Evolutionary conservation across 2,113 vertebrate species (phyloP).

Genomic region (Phaethornis superciliosus): DNA sequence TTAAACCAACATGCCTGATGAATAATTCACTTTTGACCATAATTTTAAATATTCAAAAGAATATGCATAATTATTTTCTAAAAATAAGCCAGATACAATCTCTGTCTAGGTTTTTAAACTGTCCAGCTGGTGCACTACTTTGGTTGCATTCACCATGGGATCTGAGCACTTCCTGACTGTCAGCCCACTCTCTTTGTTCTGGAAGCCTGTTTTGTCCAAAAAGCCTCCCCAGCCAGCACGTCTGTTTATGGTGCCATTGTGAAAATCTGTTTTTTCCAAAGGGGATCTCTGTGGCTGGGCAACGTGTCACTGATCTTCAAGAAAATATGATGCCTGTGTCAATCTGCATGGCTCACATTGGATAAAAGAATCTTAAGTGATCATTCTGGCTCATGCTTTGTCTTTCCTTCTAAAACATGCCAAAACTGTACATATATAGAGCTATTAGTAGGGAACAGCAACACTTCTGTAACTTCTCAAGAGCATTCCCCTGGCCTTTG

Average conservation of each 20-base stretch:
- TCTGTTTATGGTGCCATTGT: not conserved
- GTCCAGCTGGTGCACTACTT: not conserved
- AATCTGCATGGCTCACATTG: not conserved
- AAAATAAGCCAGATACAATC: not conserved
- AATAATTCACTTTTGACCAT: slow-evolving; percentile 27
- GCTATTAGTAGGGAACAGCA: not conserved
- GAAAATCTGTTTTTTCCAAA: not conserved
- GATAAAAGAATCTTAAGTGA: not conserved
- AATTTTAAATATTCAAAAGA: slow-evolving; percentile 32
- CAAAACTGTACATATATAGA: not conserved
- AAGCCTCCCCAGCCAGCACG: not conserved
- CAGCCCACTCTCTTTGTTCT: not conserved
- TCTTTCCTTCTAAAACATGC: not conserved
- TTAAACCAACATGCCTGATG: slow-evolving; percentile 9
- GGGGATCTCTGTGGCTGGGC: not conserved
- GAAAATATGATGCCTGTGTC: not conserved
- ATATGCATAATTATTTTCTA: slow-evolving; percentile 48
- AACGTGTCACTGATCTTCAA: not conserved
- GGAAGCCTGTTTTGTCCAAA: not conserved
- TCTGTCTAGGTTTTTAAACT: slow-evolving; percentile 9
- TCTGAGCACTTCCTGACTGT: not conserved
- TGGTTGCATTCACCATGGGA: not conserved
- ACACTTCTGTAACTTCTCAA: not conserved
- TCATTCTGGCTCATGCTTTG: not conserved
- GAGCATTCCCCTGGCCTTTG: not conserved